Base-by-base conservation (phyloP, 2,797 vertebrate genomes). In the Momotus momota region DNA sequence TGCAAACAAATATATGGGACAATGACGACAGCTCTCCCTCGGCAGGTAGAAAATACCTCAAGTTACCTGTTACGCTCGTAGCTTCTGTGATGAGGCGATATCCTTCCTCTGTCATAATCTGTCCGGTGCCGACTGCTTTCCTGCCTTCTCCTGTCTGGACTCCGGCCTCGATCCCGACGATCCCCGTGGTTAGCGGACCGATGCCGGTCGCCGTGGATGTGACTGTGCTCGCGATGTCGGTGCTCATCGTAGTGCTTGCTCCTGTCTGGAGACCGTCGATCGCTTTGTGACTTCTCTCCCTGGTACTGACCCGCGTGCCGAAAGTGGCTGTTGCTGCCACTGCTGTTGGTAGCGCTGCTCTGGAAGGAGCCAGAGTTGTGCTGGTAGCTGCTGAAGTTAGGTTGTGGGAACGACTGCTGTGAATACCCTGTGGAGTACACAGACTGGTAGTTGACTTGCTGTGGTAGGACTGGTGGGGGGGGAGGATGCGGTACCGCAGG, bases 1-100 rank as follows among this genome's bases (percentile, higher is more conserved):
- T 2, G 21, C 23, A 27, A 46, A 49, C 17, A 46, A 43, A 9
- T 10, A 33, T 6, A 20, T 0, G 3, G 35, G 27, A 45, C 21
- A 23, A 18, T 0, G 5, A 58, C 0, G 10, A 35, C 40, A 61
- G 3, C 25, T 48, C 7, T 48, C 8, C 19, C 16, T n/a, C 15
- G 25, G 23, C 35, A 90, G 31, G 46, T 33, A 86, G 46, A 2
- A 18, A 52, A 57, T 0, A 58, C 10, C 17, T 38, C 18, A n/a
- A 10, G 7, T 95, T 97, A 99, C 99, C 99, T 99, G 98, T 98
- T 99, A 27, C 98, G 98, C 31, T 99, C 99, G 0, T 99, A 98
- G 97, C 99, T 99, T 78, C 99, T 95, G 97, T 99, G 99, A 40
- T 99, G 98, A 38, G 99, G 98, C 0, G 98, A 98, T 0, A 98